These are phyloP conservation scores for Coronaproctus castanopsis DNA, from an alignment of 2,888 invertebrate species.

Conservation along the genomic window DNA sequence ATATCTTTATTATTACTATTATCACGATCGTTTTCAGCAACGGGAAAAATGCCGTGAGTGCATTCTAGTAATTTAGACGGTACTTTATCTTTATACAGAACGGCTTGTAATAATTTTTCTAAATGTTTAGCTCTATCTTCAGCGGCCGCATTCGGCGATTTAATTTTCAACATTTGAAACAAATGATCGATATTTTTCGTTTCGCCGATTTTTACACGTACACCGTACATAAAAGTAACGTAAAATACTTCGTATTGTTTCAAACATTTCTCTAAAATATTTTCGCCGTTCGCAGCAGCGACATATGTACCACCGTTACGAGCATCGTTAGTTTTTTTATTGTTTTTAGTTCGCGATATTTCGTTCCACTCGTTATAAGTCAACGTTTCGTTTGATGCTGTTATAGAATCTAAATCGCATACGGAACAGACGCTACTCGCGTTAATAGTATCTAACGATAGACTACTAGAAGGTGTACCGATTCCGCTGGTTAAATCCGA, in stretches of 20 bases:
- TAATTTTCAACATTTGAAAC: conserved; percentile 19
- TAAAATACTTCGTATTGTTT: conserved; percentile 32
- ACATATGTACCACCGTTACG: too few relatives aligned
- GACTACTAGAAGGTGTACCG: neutral
- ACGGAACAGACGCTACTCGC: too few relatives aligned
- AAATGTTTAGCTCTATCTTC: conserved; percentile 24
- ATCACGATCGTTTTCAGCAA: conserved; percentile 7
- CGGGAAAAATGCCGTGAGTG: neutral
- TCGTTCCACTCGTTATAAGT: neutral
- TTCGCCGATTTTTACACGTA: conserved; percentile 20
- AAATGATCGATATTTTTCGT: conserved; percentile 19
- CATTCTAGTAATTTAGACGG: conserved; percentile 1
- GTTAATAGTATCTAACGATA: neutral
- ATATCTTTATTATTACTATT: too few relatives aligned
- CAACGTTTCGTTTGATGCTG: neutral
- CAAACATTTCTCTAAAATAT: conserved; percentile 33
- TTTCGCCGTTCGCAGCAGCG: neutral
- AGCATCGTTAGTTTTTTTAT: neutral
- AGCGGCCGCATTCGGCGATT: conserved; percentile 17
- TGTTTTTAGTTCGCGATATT: too few relatives aligned
- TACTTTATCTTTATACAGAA: conserved; percentile 13
- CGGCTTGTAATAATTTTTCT: conserved; percentile 24
- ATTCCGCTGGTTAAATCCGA: conserved; percentile 11
- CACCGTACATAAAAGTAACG: conserved; percentile 21
- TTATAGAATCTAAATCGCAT: neutral